Conservation (phyloP, 2,113 vertebrate genomes). For the Zosterops borbonicus region DNA sequence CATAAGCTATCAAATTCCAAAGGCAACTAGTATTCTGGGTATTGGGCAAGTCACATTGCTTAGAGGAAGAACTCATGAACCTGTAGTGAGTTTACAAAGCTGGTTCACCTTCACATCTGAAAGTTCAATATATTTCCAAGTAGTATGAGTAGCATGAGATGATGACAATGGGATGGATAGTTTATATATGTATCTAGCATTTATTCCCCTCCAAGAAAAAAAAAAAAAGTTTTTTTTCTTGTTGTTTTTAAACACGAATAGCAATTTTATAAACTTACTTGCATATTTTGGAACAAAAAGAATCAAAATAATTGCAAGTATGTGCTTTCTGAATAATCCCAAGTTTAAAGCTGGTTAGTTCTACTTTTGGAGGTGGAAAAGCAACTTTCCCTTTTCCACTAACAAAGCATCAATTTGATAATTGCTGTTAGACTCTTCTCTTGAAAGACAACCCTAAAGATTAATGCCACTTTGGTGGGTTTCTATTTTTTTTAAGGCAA, state of each 20-base stretch:
- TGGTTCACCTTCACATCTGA: neutral
- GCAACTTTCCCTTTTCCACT: conserved; percentile 18
- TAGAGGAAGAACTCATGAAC: neutral
- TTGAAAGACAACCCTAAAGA: neutral
- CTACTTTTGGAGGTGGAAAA: neutral
- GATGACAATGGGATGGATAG: neutral
- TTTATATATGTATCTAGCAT: neutral
- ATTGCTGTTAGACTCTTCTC: conserved; percentile 28
- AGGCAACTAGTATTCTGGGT: neutral
- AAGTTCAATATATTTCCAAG: neutral
- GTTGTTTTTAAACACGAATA: neutral
- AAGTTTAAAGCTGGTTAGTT: neutral
- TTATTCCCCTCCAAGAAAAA: neutral
- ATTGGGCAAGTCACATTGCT: neutral
- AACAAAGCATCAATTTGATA: neutral
- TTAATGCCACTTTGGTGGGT: conserved; percentile 58
- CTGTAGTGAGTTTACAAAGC: neutral
- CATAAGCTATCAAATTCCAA: neutral
- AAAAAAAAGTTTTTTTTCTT: neutral
- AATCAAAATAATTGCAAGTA: neutral
- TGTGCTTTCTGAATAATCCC: neutral
- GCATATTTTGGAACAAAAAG: neutral
- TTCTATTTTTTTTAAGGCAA: conserved; percentile 81
- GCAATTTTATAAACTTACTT: neutral
- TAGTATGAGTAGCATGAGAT: neutral